phyloP scores from a whole-genome alignment of 2,113 vertebrate genomes.

The Orientallactaga bullata region DNA sequence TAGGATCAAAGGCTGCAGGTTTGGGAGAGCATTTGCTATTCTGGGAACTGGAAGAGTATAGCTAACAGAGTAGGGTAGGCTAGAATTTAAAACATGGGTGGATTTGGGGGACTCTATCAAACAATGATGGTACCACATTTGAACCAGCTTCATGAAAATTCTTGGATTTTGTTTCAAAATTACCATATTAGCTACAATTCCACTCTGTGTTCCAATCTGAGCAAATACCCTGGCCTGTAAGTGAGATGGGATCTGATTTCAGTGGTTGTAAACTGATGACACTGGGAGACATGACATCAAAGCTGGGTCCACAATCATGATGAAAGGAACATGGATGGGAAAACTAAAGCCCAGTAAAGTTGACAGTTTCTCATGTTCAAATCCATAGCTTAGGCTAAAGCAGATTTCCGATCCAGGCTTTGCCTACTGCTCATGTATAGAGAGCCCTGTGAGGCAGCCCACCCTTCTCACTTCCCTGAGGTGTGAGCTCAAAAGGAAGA shows the following conservation, averaged over 20 bases:
- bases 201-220: neutral
- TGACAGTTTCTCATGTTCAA: neutral
- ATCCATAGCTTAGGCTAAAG: neutral
- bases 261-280: neutral
- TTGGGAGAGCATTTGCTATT: neutral
- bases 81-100: neutral
- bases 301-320: neutral
- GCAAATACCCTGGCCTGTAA: neutral
- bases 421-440: too few species aligned
- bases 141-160: neutral
- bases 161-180: neutral
- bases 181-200: neutral
- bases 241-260: neutral
- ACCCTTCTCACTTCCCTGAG: neutral
- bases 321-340: neutral
- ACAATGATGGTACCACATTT: neutral
- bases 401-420: neutral
- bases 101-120: neutral
- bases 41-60: neutral
- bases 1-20: neutral
- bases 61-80: neutral
- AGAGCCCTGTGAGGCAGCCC: neutral
- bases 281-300: neutral
- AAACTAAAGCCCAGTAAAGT: neutral
- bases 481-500: neutral